Evolutionary conservation across 2,113 vertebrate genomes (phyloP).

Genomic region (Tretioscincus oriximinensis): DNA sequence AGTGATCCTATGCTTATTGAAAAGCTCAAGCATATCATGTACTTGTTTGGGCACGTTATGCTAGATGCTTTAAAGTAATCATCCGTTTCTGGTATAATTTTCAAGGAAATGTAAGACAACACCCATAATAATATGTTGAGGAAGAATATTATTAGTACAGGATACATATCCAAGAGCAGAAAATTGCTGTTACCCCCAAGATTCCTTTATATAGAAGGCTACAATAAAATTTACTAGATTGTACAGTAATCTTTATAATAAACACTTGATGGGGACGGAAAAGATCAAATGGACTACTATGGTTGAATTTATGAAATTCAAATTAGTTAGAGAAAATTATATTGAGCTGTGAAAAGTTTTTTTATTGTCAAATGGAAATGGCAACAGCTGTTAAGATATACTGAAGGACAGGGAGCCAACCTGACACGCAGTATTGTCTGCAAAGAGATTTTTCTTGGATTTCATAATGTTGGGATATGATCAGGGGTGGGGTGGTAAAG

Average conservation of each 20-base stretch:
- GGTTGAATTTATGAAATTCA: too few species aligned
- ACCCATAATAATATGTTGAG: neutral
- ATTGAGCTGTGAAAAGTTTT: too few species aligned
- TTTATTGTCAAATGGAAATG: too few species aligned
- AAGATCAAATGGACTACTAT: too few species aligned
- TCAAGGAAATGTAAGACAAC: neutral
- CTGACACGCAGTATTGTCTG: too few species aligned
- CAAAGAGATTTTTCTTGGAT: too few species aligned
- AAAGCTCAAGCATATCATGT: accelerated
- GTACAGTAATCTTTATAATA: neutral
- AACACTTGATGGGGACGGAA: neutral
- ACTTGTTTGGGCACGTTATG: neutral
- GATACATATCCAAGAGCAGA: neutral
- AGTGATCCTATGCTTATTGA: accelerated
- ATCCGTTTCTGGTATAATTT: neutral
- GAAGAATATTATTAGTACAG: neutral
- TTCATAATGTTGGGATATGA: too few species aligned
- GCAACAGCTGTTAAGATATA: too few species aligned
- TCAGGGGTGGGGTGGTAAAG: too few species aligned
- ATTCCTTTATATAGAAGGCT: neutral
- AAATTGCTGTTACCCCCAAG: neutral
- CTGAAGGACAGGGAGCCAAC: too few species aligned
- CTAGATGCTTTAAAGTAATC: neutral
- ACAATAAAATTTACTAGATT: neutral
- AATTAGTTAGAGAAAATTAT: too few species aligned